phyloP scores from a whole-genome alignment of 2,113 vertebrate genomes.

The Cromileptes altivelis region DNA sequence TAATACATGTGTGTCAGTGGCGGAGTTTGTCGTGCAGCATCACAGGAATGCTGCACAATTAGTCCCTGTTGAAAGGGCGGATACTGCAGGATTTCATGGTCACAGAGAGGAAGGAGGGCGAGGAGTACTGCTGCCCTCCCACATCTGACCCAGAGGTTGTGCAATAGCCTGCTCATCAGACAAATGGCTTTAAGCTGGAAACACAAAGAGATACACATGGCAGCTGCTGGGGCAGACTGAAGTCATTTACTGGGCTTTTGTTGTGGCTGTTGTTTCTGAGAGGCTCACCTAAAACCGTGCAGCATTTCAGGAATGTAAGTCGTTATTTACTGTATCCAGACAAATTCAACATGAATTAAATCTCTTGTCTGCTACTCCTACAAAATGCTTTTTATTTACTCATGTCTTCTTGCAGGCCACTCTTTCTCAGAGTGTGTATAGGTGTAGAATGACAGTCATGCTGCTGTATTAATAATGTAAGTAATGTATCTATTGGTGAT shows the following conservation, averaged over 20 bases:
- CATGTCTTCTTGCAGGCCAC: background rate
- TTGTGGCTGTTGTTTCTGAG: slow-evolving; percentile 26
- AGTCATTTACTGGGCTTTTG: slow-evolving; percentile 46
- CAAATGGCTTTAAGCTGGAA: slow-evolving; percentile 65
- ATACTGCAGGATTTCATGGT: slow-evolving; percentile 68
- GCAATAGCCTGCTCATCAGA: slow-evolving; percentile 72
- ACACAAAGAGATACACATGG: slow-evolving; percentile 64
- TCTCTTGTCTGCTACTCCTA: background rate
- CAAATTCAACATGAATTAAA: background rate
- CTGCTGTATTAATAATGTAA: background rate
- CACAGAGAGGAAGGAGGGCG: slow-evolving; percentile 64
- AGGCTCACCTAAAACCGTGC: slow-evolving; percentile 1
- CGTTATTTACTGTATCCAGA: background rate
- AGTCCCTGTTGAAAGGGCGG: slow-evolving; percentile 74
- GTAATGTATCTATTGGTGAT: background rate
- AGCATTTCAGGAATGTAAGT: background rate
- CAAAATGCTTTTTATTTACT: background rate
- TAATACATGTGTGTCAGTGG: slow-evolving; percentile 20
- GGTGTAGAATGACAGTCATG: background rate
- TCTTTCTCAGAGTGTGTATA: background rate
- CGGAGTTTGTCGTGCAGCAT: slow-evolving; percentile 66
- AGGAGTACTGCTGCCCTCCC: slow-evolving; percentile 63
- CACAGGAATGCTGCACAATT: slow-evolving; percentile 77
- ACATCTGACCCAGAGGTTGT: slow-evolving; percentile 78
- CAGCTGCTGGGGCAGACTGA: slow-evolving; percentile 49